phyloP scores from a whole-genome alignment of 2,797 vertebrate genomes.

The Propithecus deckenii region DNA sequence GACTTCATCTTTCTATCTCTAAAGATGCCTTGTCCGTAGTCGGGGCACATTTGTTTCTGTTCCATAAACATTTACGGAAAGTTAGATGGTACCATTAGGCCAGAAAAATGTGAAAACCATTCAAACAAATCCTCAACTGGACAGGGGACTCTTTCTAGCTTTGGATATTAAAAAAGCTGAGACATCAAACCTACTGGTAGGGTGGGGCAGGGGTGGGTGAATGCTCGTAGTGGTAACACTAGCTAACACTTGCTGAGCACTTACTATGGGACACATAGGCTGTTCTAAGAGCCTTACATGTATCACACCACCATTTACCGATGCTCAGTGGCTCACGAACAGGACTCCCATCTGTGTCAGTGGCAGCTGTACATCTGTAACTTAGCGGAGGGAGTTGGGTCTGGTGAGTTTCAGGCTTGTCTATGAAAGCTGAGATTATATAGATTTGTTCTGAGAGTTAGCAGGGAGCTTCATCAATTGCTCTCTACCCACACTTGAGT shows the following conservation, averaged over 20 bases:
- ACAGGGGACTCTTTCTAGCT: not conserved
- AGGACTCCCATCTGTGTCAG: not conserved
- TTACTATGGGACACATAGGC: not conserved
- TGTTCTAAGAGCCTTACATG: not conserved
- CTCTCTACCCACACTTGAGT: constrained; percentile 17
- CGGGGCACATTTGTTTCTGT: not conserved
- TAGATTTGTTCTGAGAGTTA: constrained; percentile 33
- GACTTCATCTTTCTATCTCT: not conserved
- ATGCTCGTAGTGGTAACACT: not conserved
- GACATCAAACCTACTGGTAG: not conserved
- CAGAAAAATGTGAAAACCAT: not conserved
- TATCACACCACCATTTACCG: not conserved
- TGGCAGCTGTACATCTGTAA: not conserved
- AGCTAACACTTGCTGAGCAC: not conserved
- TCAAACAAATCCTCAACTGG: not conserved
- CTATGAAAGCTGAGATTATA: not conserved
- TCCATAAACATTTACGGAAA: not conserved
- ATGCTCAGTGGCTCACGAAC: not conserved
- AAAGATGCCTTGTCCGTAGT: not conserved
- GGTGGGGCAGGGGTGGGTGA: not conserved
- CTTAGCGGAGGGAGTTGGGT: not conserved
- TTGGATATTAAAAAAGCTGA: not conserved
- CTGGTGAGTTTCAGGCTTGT: constrained; percentile 4
- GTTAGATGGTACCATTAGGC: not conserved
- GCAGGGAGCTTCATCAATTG: constrained; percentile 16